Evolutionary conservation across 2,888 invertebrate species (phyloP), one percentile per base, ranked within the genome.

Genomic region (Drosophila stalkeri): DNA sequence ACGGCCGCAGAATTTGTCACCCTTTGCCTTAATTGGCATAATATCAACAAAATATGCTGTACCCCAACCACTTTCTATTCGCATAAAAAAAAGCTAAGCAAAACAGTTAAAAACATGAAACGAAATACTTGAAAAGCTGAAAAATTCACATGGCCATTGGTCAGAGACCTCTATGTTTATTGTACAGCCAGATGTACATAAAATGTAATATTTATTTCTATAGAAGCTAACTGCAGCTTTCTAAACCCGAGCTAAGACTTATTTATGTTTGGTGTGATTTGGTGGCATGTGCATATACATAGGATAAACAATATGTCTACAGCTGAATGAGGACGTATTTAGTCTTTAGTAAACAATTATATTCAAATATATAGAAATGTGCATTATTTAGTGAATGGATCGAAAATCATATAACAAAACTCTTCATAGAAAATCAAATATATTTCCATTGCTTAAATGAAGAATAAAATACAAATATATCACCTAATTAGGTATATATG

Each of bases 1-100:
- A 80, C 54, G 72, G 55, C 61, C 59, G 46, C 55, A 77, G 77
- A 80, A 77, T 77, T 77, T 77, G 77, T 77, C 77, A 67, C 81
- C 77, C 67, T 72, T 77, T 67, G 57, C 55, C 60, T 77, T 77
- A 77, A 77, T 77, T 77, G 77, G 73, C 77, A 64, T 71, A 65
- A 71, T 65, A 71, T 77, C 77, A 80, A 76, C 72, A 80, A 76
- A 74, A 65, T 71, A 56, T 55, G 61, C 77, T 46, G 23, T 20
- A 41, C 57, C 46, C 63, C 60, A 55, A 60, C 62, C 57, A 77
- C 77, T 77, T 77, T 77, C 77, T 80, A 49, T 80, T 71, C 60
- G 52, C 63, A 54, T 57, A 61, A 44, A 16, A 60, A 73, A 57
- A 46, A n/a, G n/a, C 20, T 27, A 51, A 43, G 64, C 70, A 70